Base-by-base conservation (phyloP, 2,888 invertebrate species). In the Vannuccia rotundouncinata region DNA sequence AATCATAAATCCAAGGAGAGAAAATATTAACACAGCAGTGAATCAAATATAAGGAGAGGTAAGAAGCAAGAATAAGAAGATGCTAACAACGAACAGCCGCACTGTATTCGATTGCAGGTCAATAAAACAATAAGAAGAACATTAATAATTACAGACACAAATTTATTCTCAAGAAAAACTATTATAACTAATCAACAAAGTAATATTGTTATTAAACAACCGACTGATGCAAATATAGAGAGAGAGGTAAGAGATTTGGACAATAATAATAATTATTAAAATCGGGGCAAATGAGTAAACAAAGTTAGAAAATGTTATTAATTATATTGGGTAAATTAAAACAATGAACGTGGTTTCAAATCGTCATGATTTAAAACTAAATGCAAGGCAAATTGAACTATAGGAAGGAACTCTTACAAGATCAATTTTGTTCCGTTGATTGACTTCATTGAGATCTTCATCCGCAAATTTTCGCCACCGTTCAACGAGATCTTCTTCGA, bases 401-500 rank as follows among this genome's bases (percentile, higher is more conserved):
- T 10, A 25, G 28, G 76, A 25, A 22, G 27, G 1, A 59, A 80
- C 81, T 82, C 86, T 86, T 84, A 90, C 90, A 84, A 89, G 84
- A 84, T 87, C 87, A 74, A 88, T 85, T 78, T 86, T 85, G 82
- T 88, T 88, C 81, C 84, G 86, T 82, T 88, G 89, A 82, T 89
- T 89, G 29, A 88, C 84, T 60, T 88, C 88, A 81, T 86, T 31
- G 10, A 31, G 76, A 17, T 31, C 31, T 27, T 31, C 76, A 75
- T 29, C 31, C 5, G 25, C 31, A 75, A 75, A 31, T 31, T 2
- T 75, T n/a, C 22, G 10, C 66, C 66, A 66, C 2, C 66, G 10
- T 66, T 66, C 10, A 5, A 66, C 5, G 5, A 66, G 66, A 5
- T n/a, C 66, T 22, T 66, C 66, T 5, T 27, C 66, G 25, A 66